Conservation (phyloP, 1,140 invertebrate genomes). For the Conus ventricosus region DNA sequence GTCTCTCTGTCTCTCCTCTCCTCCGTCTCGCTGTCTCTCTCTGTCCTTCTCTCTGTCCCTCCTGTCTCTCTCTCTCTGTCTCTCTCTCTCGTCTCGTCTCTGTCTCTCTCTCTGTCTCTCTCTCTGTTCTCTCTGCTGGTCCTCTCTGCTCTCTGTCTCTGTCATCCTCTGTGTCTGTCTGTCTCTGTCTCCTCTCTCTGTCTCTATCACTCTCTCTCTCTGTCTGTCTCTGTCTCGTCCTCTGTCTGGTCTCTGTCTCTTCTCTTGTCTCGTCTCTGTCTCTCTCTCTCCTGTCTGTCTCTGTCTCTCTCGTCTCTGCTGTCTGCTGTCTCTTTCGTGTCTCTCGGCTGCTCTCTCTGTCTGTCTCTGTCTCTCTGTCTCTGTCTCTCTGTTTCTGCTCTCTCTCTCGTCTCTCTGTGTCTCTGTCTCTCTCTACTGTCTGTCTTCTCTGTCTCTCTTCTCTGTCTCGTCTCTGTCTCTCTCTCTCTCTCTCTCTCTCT, state of each 20-base stretch:
- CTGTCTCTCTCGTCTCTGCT: background rate
- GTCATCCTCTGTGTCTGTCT: background rate
- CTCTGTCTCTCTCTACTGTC: background rate
- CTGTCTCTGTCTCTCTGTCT: background rate
- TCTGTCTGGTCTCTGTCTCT: background rate
- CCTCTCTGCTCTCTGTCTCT: background rate
- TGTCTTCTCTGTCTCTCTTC: background rate
- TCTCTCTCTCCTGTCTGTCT: no score
- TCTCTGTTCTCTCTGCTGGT: background rate
- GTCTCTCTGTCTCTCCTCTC: background rate
- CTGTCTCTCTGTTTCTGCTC: background rate
- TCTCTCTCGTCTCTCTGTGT: no score
- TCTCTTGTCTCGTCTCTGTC: background rate
- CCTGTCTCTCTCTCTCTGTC: background rate
- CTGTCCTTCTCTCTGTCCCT: background rate
- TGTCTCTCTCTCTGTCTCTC: background rate
- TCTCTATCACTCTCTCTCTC: background rate
- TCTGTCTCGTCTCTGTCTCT: no score
- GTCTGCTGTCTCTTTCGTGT: background rate
- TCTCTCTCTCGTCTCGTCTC: background rate
- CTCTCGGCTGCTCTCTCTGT: background rate
- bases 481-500: background rate
- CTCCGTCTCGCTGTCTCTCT: background rate
- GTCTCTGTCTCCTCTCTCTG: background rate
- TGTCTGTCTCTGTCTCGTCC: background rate